A percentile compares a stretch with the other conserved stretches of the same genome.
Evolutionary conservation across 92 coral and sea anemone genomes (phyloP).

Genomic region (Zoanthus solanderi): DNA sequence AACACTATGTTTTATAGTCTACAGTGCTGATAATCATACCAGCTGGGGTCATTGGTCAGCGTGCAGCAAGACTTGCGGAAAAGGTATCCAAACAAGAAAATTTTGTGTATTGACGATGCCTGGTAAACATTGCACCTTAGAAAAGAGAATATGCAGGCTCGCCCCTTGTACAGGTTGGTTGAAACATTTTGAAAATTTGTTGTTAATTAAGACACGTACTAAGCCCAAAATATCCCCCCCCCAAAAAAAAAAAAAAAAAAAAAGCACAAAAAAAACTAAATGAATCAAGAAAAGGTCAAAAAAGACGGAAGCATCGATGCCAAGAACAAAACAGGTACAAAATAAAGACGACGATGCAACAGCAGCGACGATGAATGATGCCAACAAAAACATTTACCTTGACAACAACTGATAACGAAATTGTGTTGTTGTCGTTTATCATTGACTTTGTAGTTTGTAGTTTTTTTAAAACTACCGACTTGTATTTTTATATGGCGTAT

Average conservation of each 20-base stretch:
- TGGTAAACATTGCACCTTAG: slow-evolving; percentile 12
- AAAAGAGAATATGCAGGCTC: slow-evolving; percentile 23
- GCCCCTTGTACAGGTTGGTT: slow-evolving; percentile 7
- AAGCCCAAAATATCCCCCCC: too few species aligned
- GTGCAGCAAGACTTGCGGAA: slow-evolving; percentile 24
- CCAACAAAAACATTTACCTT: too few species aligned
- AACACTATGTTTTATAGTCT: neutral
- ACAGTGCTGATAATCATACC: slow-evolving; percentile 27
- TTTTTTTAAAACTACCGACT: too few species aligned
- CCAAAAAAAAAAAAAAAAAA: too few species aligned
- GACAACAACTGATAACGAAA: neutral
- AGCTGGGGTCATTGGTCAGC: slow-evolving; percentile 32
- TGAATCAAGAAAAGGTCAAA: too few species aligned
- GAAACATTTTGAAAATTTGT: neutral
- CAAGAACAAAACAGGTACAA: too few species aligned
- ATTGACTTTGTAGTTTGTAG: neutral
- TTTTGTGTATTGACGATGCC: slow-evolving; percentile 10
- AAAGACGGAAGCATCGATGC: too few species aligned
- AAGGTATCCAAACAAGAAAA: slow-evolving; percentile 26
- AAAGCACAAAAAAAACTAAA: too few species aligned
- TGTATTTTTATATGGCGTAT: too few species aligned
- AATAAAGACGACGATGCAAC: too few species aligned
- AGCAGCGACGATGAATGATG: too few species aligned
- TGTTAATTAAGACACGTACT: too few species aligned
- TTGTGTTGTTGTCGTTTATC: neutral